Conservation (phyloP, 1,140 invertebrate species). For the Parapsyche elsis region DNA sequence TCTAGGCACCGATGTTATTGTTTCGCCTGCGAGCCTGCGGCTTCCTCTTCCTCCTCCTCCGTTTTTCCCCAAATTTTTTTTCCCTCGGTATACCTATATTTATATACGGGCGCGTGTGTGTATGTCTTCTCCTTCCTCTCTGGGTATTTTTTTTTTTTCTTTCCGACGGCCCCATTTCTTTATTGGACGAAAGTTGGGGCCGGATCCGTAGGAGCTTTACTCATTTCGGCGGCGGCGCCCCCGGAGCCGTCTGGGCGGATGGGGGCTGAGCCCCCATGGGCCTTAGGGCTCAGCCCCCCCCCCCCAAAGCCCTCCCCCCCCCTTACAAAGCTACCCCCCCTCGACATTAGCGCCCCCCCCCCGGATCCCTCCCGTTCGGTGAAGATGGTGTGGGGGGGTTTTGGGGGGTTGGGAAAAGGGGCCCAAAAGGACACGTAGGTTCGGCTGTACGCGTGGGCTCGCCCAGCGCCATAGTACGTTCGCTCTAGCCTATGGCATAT, state of each 20-base stretch:
- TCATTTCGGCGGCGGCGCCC: constrained; percentile 29
- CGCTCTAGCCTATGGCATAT: neutral
- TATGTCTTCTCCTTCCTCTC: neutral
- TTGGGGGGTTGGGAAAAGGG: no score
- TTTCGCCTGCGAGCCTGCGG: constrained; percentile 12
- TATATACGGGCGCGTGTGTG: neutral
- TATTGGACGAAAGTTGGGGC: constrained; percentile 28
- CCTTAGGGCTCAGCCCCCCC: constrained; percentile 30
- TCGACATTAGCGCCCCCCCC: constrained; percentile 62
- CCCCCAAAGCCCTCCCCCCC: constrained; percentile 27
- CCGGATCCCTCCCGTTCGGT: constrained; percentile 35
- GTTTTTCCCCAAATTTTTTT: constrained; percentile 8
- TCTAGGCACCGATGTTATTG: neutral
- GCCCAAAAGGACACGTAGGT: constrained; percentile 58
- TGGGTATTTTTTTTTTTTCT: neutral
- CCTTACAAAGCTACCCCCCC: constrained; percentile 53
- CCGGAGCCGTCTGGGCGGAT: constrained; percentile 31
- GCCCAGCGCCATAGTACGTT: constrained; percentile 24
- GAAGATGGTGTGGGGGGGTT: neutral
- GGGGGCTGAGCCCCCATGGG: neutral
- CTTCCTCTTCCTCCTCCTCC: neutral
- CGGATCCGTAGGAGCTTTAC: constrained; percentile 31
- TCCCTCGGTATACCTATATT: neutral
- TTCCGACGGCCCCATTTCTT: constrained; percentile 20
- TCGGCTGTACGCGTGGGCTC: constrained; percentile 55